Evolutionary conservation across 2,888 invertebrate genomes (phyloP).

Genomic region (Ditula angustiorana): DNA sequence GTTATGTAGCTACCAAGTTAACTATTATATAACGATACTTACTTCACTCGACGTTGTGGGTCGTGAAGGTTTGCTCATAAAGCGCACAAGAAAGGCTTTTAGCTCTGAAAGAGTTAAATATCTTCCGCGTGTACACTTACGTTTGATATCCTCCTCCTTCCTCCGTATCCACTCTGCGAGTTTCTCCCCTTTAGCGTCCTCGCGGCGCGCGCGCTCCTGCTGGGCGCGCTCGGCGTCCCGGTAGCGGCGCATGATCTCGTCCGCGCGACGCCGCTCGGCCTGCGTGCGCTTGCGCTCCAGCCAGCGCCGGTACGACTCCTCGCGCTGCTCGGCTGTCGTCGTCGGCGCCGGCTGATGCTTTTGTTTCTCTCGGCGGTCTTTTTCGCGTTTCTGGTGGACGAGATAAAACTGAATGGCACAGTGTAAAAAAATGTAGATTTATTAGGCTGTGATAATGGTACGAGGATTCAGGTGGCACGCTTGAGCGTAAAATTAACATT

Average conservation of each 20-base stretch:
- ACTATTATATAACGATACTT: too few species aligned
- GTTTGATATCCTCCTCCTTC: slow-evolving; percentile 86
- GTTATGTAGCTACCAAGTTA: too few species aligned
- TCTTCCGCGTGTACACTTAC: too few species aligned
- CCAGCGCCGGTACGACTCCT: slow-evolving; percentile 83
- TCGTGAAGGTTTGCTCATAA: too few species aligned
- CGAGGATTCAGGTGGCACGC: too few species aligned
- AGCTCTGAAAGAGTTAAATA: too few species aligned
- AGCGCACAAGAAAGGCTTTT: too few species aligned
- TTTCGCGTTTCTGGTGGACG: slow-evolving; percentile 66
- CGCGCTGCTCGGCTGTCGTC: slow-evolving; percentile 74
- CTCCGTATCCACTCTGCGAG: slow-evolving; percentile 84
- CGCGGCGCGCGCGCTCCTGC: slow-evolving; percentile 67
- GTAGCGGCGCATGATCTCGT: slow-evolving; percentile 71
- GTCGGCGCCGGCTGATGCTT: slow-evolving; percentile 56
- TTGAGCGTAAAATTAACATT: too few species aligned
- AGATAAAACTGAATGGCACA: too few species aligned
- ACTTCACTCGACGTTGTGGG: too few species aligned
- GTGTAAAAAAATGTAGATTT: too few species aligned
- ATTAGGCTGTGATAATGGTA: too few species aligned
- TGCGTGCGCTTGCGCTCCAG: slow-evolving; percentile 78
- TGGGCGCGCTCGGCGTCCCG: slow-evolving; percentile 66
- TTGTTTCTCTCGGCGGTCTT: slow-evolving; percentile 61
- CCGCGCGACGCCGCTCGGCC: slow-evolving; percentile 68
- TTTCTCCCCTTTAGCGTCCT: slow-evolving; percentile 75